Conservation (phyloP, 2,113 vertebrate species). For the Chaetodon trifascialis region DNA sequence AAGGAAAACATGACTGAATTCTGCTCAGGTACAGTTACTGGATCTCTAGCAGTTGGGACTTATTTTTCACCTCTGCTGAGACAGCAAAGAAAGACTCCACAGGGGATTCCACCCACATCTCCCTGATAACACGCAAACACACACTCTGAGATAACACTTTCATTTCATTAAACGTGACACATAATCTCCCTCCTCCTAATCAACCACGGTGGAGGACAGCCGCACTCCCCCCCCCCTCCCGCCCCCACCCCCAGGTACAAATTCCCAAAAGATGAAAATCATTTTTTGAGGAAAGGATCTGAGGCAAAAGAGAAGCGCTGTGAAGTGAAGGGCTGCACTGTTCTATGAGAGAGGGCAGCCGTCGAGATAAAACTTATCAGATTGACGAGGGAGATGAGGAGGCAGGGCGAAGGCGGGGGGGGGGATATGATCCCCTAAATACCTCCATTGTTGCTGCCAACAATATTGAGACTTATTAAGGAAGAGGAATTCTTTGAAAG, state of each 20-base stretch:
- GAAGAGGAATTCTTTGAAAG: conserved; percentile 44
- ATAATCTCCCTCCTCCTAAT: conserved; percentile 45
- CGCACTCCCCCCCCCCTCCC: neutral
- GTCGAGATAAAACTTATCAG: conserved; percentile 63
- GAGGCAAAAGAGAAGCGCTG: conserved; percentile 29
- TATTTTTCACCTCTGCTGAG: conserved; percentile 49
- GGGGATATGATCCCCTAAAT: conserved; percentile 49
- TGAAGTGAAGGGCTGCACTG: conserved; percentile 44
- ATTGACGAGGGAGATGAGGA: conserved; percentile 51
- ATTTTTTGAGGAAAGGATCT: conserved; percentile 38
- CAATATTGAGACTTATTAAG: conserved; percentile 44
- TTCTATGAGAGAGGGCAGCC: conserved; percentile 49
- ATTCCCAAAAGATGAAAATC: conserved; percentile 44
- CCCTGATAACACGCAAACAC: conserved; percentile 6
- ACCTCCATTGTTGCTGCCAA: conserved; percentile 53
- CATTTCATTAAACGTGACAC: conserved; percentile 49
- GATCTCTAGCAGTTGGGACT: conserved; percentile 8
- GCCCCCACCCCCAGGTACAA: conserved; percentile 18
- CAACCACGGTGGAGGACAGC: conserved; percentile 20
- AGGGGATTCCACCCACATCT: conserved; percentile 33
- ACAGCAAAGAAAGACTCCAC: conserved; percentile 30
- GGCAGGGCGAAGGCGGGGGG: conserved; percentile 34
- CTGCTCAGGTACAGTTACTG: conserved; percentile 10
- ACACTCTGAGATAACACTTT: conserved; percentile 37
- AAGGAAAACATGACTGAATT: neutral